phyloP scores from a whole-genome alignment of 2,888 invertebrate species.

The Tenthredo scrophulariae region DNA sequence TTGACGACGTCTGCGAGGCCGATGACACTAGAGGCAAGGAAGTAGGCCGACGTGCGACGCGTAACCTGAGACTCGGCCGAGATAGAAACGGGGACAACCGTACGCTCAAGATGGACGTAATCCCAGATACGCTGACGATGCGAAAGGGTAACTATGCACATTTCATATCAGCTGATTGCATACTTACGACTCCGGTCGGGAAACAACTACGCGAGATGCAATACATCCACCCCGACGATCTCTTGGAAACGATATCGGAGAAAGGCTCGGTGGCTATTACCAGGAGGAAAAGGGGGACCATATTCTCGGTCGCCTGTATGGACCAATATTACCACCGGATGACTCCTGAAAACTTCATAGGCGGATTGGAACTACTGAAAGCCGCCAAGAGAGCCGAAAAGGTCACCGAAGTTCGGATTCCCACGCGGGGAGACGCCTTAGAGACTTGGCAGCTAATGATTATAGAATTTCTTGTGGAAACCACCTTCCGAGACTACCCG shows the following conservation, averaged over 20 bases:
- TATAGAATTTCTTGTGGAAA: background rate
- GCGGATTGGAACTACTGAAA: background rate
- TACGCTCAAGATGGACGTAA: background rate
- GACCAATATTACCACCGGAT: constrained; percentile 19
- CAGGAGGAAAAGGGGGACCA: background rate
- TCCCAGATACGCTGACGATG: constrained; percentile 4
- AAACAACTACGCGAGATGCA: constrained; percentile 22
- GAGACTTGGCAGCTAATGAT: background rate
- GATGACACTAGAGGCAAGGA: too few species aligned
- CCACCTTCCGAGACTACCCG: background rate
- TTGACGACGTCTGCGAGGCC: background rate
- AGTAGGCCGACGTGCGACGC: background rate
- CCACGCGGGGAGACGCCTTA: background rate
- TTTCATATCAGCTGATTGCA: too few species aligned
- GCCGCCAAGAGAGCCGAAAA: background rate
- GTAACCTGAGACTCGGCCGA: background rate
- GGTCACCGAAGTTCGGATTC: background rate
- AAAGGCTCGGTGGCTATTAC: background rate
- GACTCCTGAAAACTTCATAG: background rate
- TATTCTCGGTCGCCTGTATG: too few species aligned
- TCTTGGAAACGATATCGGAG: background rate
- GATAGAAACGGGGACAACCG: background rate
- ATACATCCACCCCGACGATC: background rate
- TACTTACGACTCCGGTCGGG: background rate
- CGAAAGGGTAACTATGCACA: constrained; percentile 11